phyloP scores from a whole-genome alignment of 2,113 vertebrate genomes.

The Oreotrochilus melanogaster region DNA sequence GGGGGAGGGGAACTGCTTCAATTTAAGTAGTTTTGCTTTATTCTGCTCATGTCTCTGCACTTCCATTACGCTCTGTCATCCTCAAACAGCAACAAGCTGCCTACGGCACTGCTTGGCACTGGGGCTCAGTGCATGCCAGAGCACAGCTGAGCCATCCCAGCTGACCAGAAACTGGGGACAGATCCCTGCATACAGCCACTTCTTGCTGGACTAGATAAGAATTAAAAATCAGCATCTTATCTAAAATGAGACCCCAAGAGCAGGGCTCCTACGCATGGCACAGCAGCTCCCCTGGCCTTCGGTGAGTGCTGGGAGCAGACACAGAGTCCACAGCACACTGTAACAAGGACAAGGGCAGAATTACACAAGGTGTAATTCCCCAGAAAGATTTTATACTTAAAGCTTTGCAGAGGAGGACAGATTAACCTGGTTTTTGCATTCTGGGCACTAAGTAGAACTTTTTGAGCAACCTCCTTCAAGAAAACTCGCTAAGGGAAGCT shows the following conservation, averaged over 20 bases:
- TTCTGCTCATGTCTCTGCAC: neutral
- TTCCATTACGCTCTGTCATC: neutral
- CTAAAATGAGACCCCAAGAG: neutral
- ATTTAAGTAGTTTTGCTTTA: neutral
- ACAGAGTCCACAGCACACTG: neutral
- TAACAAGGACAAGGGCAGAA: conserved; percentile 46
- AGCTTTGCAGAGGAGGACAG: conserved; percentile 50
- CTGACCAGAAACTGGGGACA: neutral
- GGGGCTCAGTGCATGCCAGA: neutral
- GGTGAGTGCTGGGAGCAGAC: neutral
- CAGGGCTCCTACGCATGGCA: neutral
- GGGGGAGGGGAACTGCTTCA: neutral
- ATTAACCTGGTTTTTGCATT: conserved; percentile 41
- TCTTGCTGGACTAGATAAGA: neutral
- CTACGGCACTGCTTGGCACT: neutral
- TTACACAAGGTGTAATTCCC: conserved; percentile 59
- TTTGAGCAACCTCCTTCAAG: neutral
- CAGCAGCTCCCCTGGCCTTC: neutral
- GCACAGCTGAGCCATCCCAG: neutral
- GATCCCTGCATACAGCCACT: neutral
- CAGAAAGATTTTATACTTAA: conserved; percentile 53
- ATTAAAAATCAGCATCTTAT: neutral
- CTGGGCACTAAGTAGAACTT: conserved; percentile 28
- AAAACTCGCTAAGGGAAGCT: neutral
- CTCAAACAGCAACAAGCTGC: neutral